Evolutionary conservation across 2,797 vertebrate genomes (phyloP).

Genomic region (Vireo griseus): DNA sequence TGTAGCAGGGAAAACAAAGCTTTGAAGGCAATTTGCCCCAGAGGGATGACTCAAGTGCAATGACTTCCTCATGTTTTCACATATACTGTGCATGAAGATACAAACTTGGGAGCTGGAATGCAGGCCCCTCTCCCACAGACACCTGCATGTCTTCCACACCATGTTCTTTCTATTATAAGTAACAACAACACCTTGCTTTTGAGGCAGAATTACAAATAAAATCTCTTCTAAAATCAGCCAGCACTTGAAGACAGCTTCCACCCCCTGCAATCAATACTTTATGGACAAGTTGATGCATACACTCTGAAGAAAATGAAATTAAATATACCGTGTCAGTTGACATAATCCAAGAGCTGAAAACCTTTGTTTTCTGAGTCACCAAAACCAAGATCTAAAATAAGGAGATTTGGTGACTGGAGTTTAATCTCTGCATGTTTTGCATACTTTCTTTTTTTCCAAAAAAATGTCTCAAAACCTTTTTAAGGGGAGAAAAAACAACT

Average conservation of each 20-base stretch:
- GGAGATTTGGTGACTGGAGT: not conserved
- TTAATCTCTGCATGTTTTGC: not conserved
- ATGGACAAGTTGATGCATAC: not conserved
- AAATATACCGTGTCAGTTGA: slow-evolving; percentile 35
- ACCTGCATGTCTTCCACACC: not conserved
- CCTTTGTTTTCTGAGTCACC: not conserved
- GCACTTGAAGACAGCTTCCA: not conserved
- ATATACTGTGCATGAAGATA: not conserved
- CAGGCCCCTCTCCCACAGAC: not conserved
- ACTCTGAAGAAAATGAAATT: not conserved
- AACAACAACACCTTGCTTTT: not conserved
- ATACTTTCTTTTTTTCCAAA: not conserved
- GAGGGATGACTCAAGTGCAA: not conserved
- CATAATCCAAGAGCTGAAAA: not conserved
- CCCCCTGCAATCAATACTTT: slow-evolving; percentile 12
- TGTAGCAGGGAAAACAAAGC: not conserved
- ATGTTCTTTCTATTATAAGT: not conserved
- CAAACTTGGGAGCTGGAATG: not conserved
- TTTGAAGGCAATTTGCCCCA: not conserved
- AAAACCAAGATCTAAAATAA: not conserved
- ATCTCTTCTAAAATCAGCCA: not conserved
- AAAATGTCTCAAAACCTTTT: not conserved
- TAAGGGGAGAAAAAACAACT: not conserved
- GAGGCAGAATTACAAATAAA: not conserved
- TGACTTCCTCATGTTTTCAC: not conserved